Conservation (phyloP, 1,140 invertebrate genomes). For the Physella acuta region DNA sequence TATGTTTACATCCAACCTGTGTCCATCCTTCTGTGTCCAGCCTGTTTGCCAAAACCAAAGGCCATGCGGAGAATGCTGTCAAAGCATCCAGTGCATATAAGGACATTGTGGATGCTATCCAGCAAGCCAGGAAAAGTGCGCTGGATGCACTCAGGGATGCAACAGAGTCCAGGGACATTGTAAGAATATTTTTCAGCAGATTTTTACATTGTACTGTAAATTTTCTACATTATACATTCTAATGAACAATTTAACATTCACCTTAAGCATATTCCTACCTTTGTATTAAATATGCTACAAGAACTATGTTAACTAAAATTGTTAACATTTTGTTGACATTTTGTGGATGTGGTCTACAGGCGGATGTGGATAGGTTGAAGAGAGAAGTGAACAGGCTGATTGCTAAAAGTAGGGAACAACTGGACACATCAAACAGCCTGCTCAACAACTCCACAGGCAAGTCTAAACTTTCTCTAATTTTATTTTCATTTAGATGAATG, state of each 20-base stretch:
- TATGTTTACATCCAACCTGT: too few relatives aligned
- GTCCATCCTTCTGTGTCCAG: too few relatives aligned
- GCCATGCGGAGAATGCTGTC: conserved; percentile 46
- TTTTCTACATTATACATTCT: not conserved
- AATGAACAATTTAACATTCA: too few relatives aligned
- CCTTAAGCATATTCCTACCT: too few relatives aligned
- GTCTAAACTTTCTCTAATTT: too few relatives aligned
- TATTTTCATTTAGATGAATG: too few relatives aligned
- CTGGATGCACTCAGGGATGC: conserved; percentile 69
- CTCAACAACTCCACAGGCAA: too few relatives aligned
- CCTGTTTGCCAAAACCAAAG: not conserved
- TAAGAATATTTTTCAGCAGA: conserved; percentile 29
- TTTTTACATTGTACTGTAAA: not conserved
- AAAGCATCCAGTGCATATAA: conserved; percentile 80
- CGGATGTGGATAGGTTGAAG: conserved; percentile 21
- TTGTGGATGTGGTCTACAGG: conserved; percentile 9
- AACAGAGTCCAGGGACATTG: conserved; percentile 59
- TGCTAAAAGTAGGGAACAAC: conserved; percentile 22
- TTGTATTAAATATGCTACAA: not conserved
- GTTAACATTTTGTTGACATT: not conserved
- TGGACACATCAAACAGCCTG: too few relatives aligned
- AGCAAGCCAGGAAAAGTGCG: conserved; percentile 68
- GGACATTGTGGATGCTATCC: conserved; percentile 73
- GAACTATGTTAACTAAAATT: not conserved
- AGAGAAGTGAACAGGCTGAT: conserved; percentile 27